Evolutionary conservation across 2,113 vertebrate genomes (phyloP).

Genomic region (Heteronetta atricapilla): DNA sequence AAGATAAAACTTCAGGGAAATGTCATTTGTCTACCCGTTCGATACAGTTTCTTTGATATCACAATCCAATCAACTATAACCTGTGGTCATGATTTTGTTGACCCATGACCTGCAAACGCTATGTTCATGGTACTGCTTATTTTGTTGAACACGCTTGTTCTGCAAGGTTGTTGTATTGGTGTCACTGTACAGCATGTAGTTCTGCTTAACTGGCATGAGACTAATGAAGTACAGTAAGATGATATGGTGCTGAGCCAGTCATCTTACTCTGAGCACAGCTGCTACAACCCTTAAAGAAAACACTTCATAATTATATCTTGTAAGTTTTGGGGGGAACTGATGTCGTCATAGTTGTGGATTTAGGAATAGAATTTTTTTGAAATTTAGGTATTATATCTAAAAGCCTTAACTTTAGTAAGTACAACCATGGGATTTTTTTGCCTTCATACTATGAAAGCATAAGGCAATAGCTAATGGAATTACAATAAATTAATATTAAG

Average conservation of each 20-base stretch:
- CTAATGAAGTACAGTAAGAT: not conserved
- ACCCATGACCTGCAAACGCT: not conserved
- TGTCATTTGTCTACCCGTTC: not conserved
- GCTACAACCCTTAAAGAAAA: not conserved
- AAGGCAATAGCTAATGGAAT: not conserved
- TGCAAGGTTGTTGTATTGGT: not conserved
- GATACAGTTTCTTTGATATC: not conserved
- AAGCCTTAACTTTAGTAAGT: not conserved
- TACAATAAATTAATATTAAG: not conserved
- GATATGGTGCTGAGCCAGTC: not conserved
- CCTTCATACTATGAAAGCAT: not conserved
- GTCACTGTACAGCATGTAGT: accelerated
- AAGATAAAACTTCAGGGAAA: not conserved
- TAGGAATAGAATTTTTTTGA: not conserved
- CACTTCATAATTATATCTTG: not conserved
- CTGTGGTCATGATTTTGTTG: not conserved
- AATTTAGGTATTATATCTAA: not conserved
- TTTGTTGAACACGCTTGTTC: accelerated
- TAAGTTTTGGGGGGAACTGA: not conserved
- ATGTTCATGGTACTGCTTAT: not conserved
- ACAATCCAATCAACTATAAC: not conserved
- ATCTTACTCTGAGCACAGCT: not conserved
- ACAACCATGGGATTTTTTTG: not conserved
- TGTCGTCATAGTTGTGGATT: not conserved
- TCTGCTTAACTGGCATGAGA: not conserved